Evolutionary conservation across 2,113 vertebrate species (phyloP), one percentile per base, ranked within the genome.

Genomic region (Plecturocebus donacophilus): DNA sequence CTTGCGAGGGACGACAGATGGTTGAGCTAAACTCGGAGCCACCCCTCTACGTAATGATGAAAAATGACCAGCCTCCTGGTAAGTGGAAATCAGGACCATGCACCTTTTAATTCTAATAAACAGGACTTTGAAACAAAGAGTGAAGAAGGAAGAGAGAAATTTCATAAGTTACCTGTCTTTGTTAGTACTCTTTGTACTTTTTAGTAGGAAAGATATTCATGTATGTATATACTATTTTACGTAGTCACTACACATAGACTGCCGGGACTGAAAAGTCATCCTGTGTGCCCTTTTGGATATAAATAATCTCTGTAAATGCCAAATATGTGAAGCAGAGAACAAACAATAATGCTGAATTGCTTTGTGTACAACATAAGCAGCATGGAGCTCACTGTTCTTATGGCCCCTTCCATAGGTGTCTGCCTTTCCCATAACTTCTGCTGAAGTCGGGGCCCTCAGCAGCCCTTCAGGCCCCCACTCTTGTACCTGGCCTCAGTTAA

Each of bases 1-100:
- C 96, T 95, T 90, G 96, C 85, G 96, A 92, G 90, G 96, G 90
- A 90, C 1, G 25, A 68, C 97, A 98, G 97, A 98, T 97, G 98
- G 97, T 97, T 13, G 20, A 90, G 80, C 81, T 93, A 95, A 95
- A 96, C 91, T 90, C 21, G 0, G 93, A 96, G 97, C 93, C 87
- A 97, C 76, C 76, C 81, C 84, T 97, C 80, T 79, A 79, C 6
- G 3, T 87, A 88, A 88, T 84, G 95, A 97, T 95, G 87, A 96
- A 95, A 97, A 96, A 97, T 95, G 94, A 95, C 96, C 97, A 92
- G 84, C n/a, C 86, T 97, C 66, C 84, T 97, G 90, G 90, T 94
- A 94, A 94, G 47, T 96, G 87, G 91, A 82, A 95, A 80, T 94
- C 58, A 92, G 76, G 81, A 85, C 52, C 23, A 5, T 9, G 64